phyloP scores from a whole-genome alignment of 37 sponge, comb jelly and placozoan genomes.

The Chondrilla cf. caribensis region DNA sequence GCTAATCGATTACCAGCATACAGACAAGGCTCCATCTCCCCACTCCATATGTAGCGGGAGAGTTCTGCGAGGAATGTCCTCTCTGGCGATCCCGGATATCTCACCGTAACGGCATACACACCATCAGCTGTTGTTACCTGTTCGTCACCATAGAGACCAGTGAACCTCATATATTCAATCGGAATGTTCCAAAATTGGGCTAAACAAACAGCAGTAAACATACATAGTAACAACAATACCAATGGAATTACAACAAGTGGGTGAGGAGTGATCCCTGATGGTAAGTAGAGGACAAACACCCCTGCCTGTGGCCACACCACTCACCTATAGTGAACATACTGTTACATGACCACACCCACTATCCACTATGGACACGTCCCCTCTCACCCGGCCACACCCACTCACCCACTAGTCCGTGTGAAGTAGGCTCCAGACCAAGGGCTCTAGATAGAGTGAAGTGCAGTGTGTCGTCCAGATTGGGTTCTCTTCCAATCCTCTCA shows the following conservation, averaged over 20 bases:
- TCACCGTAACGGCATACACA: not conserved
- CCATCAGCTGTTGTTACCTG: not conserved
- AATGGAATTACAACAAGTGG: not conserved
- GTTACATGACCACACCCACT: not conserved
- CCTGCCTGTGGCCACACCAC: too few relatives aligned
- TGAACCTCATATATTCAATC: not conserved
- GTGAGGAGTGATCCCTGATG: not conserved
- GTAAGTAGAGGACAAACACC: too few relatives aligned
- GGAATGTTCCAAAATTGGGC: constrained; percentile 27
- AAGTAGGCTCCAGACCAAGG: constrained; percentile 38
- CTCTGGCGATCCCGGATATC: not conserved
- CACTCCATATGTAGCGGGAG: constrained; percentile 11
- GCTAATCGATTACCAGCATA: constrained; percentile 49
- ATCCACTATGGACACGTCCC: too few relatives aligned
- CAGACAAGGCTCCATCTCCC: constrained; percentile 1
- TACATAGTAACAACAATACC: too few relatives aligned
- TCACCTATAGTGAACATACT: not conserved
- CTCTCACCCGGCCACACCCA: not conserved
- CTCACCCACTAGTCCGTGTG: constrained; percentile 57
- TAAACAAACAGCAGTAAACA: not conserved
- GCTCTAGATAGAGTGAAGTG: constrained; percentile 39
- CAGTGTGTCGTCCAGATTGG: not conserved
- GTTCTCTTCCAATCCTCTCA: not conserved
- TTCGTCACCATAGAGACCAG: not conserved
- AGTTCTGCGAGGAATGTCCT: constrained; percentile 21